Base-by-base conservation (phyloP, 2,797 vertebrate genomes). In the Sebastes matsubarae region DNA sequence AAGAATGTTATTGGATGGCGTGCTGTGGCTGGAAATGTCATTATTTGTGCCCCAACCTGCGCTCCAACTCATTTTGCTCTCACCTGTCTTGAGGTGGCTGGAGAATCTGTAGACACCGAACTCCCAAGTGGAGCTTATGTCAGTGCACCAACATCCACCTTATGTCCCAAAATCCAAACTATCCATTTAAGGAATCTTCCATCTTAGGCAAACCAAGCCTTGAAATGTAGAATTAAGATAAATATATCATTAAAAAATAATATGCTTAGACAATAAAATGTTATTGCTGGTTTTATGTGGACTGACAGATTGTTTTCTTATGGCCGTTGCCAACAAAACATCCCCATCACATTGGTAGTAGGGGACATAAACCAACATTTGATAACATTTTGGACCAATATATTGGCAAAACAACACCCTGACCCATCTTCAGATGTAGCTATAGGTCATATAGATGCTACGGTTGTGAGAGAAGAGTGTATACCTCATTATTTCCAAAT, bases 401-500 rank as follows among this genome's bases (percentile, higher is more conserved):
- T 66, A 57, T 54, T 22, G 25, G 61, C 10, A 18, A 72, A 77
- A 42, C 30, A 22, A 46, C 25, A 34, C n/a, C 3, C 14, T 66
- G 25, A 78, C 11, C 29, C 11, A 16, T 2, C 25, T 68, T 80
- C 8, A 55, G 18, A 66, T 59, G 58, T 52, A 70, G 14, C 68
- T 66, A 5, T 18, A 24, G 50, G n/a, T 81, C 32, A 63, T 10
- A 66, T 5, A 29, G 4, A 25, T 18, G 24, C 16, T 20, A 12
- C 6, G 8, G 27, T 36, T 8, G 20, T 65, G 32, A 83, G 11
- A 22, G 11, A 66, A 34, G 25, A 24, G 8, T 38, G 12, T 29
- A 8, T 13, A 70, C n/a, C 29, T 78, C 32, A 63, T 83, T 50
- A 79, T 82, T 81, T 68, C 29, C 59, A 78, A 75, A 77, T 34